phyloP scores from a whole-genome alignment of 2,113 vertebrate species.

The Stegostoma tigrinum region DNA sequence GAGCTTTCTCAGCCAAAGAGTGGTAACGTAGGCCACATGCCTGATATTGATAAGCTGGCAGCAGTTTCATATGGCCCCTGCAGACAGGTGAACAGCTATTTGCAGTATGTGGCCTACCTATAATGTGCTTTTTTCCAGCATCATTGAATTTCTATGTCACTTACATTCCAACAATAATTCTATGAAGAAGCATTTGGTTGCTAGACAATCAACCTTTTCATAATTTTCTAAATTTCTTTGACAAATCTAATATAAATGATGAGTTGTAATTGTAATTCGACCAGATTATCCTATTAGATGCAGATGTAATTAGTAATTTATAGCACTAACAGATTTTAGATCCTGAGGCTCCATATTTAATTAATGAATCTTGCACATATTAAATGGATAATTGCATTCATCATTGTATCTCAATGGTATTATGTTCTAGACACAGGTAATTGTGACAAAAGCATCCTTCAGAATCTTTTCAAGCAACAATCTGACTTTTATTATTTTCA shows the following conservation, averaged over 20 bases:
- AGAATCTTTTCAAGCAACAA: background rate
- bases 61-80: background rate
- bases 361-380: slow-evolving; percentile 32
- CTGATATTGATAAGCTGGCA: background rate
- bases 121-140: background rate
- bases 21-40: no score
- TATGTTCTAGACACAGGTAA: background rate
- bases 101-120: background rate
- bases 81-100: no score
- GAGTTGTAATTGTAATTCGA: slow-evolving; percentile 31
- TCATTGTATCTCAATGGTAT: slow-evolving; percentile 19
- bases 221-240: slow-evolving; percentile 22
- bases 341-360: slow-evolving; percentile 26
- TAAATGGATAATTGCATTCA: slow-evolving; percentile 31
- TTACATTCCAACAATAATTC: background rate
- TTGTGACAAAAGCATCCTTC: background rate
- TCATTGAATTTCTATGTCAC: background rate
- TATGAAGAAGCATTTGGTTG: background rate
- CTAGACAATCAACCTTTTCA: background rate
- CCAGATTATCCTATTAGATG: slow-evolving; percentile 23
- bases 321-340: slow-evolving; percentile 26
- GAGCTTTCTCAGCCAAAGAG: background rate
- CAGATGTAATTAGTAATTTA: slow-evolving; percentile 20
- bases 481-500: background rate
- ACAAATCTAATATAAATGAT: slow-evolving; percentile 28